Evolutionary conservation across 30 jellyfish, hydroid and myxozoan species (phyloP), one percentile per base, ranked within the genome.

Genomic region (Rhopilema esculentum): DNA sequence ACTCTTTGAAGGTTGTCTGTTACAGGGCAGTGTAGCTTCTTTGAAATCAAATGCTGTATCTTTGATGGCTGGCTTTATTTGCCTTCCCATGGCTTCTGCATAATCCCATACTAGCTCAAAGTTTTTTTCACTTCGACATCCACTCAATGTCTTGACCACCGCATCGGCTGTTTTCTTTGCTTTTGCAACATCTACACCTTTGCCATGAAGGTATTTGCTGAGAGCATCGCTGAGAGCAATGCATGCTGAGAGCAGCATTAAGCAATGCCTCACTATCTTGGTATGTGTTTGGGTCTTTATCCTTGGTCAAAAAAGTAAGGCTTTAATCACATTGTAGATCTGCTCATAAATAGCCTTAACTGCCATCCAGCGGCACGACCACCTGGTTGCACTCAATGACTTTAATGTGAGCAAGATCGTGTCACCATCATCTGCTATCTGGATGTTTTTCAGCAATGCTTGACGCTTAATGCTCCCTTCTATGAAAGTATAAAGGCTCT

Each of bases 281-380:
- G 30, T 75, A 22, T 75, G 80, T 75, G 74, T 75, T 75, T 22
- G 74, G 87, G 30, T 61, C 89, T 78, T 78, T 50, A 64, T 72
- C 83, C 32, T 81, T 71, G 27, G 28, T 15, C 51, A 81, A 32
- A 67, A 29, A 67, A 62, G 79, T 50, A 63, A 81, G 83, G 91
- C 91, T 68, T 31, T 65, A 1, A 7, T 81, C 40, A 81, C 72
- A 27, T 81, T 81, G 33, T 26, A 50, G 75, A 81, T 28, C 72
- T 63, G 91, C 83, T 81, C 91, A 64, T 64, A 64, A 64, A 81
- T 18, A 23, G 89, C 65, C 50, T 78, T 78, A 0, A 52, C 89
- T 78, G 83, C 83, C 79, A 49, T 78, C 88, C 88, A 78, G 64
- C 88, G 65, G 50, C 88, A 78, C n/a, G 73, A 64, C 91, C 91